Percentiles rank a stretch among this genome's conserved stretches.
Conservation (phyloP, 2,797 vertebrate genomes). For the Streptopelia turtur region DNA sequence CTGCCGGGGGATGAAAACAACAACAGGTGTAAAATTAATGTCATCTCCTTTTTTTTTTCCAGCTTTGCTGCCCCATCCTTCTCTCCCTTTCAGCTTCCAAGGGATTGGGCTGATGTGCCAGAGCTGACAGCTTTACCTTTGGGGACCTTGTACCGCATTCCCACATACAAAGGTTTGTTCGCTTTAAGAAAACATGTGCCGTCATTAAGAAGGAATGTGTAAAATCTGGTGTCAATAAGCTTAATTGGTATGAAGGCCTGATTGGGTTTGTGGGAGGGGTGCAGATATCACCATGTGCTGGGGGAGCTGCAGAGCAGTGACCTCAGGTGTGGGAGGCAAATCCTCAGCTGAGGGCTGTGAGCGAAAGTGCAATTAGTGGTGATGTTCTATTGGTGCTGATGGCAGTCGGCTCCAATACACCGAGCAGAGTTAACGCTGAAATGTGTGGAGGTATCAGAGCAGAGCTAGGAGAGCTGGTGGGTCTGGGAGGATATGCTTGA, state of each 20-base stretch:
- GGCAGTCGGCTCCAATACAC: not conserved
- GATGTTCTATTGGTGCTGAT: not conserved
- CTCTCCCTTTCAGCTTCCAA: not conserved
- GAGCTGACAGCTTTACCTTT: not conserved
- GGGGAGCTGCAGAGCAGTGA: not conserved
- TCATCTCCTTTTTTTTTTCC: not conserved
- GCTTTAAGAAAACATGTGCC: not conserved
- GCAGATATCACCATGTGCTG: not conserved
- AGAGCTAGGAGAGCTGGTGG: not conserved
- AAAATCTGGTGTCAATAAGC: conserved; percentile 42
- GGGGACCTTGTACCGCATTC: not conserved
- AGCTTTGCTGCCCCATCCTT: not conserved
- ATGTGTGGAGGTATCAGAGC: not conserved
- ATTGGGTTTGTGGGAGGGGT: not conserved
- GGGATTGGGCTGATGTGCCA: not conserved
- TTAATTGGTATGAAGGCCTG: not conserved
- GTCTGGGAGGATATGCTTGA: not conserved
- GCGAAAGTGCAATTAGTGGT: not conserved
- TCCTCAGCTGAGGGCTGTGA: not conserved
- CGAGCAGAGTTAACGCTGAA: not conserved
- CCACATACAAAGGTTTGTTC: not conserved
- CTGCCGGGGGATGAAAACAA: not conserved
- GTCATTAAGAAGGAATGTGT: not conserved
- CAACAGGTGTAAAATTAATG: not conserved
- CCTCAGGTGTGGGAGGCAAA: not conserved